phyloP scores from a whole-genome alignment of 1,140 invertebrate species.

The Coenobita brevimanus region DNA sequence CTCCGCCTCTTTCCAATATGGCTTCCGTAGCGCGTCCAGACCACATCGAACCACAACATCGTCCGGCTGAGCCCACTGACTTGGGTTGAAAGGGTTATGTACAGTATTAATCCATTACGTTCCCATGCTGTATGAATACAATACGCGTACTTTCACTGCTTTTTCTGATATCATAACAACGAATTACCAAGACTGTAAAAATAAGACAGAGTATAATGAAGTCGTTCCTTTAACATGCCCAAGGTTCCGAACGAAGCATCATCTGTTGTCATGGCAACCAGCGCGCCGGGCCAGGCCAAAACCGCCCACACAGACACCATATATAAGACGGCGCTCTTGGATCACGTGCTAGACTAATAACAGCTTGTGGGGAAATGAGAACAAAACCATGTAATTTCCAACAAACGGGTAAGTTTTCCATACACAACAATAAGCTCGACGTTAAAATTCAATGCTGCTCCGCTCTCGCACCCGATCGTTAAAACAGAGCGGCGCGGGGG shows the following conservation, averaged over 20 bases:
- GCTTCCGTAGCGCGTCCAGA: constrained; percentile 58
- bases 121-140: neutral
- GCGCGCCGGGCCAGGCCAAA: constrained; percentile 43
- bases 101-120: too few species aligned
- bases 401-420: constrained; percentile 56
- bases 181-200: too few species aligned
- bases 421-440: constrained; percentile 57
- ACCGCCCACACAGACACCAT: constrained; percentile 54
- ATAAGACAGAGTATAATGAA: neutral
- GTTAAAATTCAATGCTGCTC: constrained; percentile 51
- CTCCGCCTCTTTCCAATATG: constrained; percentile 62
- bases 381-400: constrained; percentile 62
- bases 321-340: constrained; percentile 58
- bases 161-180: too few species aligned
- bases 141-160: too few species aligned
- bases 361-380: constrained; percentile 57
- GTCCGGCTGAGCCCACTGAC: constrained; percentile 20
- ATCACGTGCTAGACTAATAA: constrained; percentile 64
- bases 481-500: neutral
- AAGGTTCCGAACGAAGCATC: constrained; percentile 43
- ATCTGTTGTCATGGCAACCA: constrained; percentile 61
- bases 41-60: constrained; percentile 61
- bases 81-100: constrained; percentile 8
- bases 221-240: neutral
- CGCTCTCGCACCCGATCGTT: constrained; percentile 11